These are phyloP conservation scores for Ganaspis brasiliensis DNA, from an alignment of 2,888 invertebrate species.

Conservation along the genomic window DNA sequence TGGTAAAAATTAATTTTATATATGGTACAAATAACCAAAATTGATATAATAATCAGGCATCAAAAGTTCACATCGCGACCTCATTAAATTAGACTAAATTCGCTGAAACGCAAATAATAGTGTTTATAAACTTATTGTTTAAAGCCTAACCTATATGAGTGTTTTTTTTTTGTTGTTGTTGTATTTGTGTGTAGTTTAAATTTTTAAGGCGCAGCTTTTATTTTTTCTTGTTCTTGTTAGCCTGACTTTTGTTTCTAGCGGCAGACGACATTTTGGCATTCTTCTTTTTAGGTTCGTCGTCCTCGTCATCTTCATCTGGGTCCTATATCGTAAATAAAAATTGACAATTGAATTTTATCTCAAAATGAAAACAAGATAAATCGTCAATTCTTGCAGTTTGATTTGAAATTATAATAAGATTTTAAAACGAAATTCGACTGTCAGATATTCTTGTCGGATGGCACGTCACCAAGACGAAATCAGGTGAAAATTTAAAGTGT, in stretches of 20 bases:
- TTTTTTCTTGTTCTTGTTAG: slow-evolving; percentile 80
- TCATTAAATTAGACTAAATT: slow-evolving; percentile 74
- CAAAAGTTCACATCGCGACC: neutral
- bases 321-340: slow-evolving; percentile 80
- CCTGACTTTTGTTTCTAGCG: slow-evolving; percentile 87
- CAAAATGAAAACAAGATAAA: too few relatives aligned
- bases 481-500: slow-evolving; percentile 65
- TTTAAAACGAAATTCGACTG: slow-evolving; percentile 21
- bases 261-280: slow-evolving; percentile 87
- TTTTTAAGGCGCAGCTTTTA: slow-evolving; percentile 66
- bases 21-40: slow-evolving; percentile 46
- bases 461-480: slow-evolving; percentile 69
- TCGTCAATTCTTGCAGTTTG: too few relatives aligned
- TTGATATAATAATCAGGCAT: slow-evolving; percentile 45
- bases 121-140: slow-evolving; percentile 76
- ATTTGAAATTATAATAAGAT: neutral
- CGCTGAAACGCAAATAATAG: slow-evolving; percentile 75
- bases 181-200: slow-evolving; percentile 65
- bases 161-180: slow-evolving; percentile 68
- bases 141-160: slow-evolving; percentile 77
- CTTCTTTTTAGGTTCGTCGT: slow-evolving; percentile 90
- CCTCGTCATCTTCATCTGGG: slow-evolving; percentile 88
- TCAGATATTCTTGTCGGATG: slow-evolving; percentile 34
- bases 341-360: slow-evolving; percentile 57
- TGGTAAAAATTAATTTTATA: neutral